Percentiles rank a stretch among this genome's conserved stretches.
phyloP scores from a whole-genome alignment of 2,888 invertebrate species.

The Drosophila ezoana region DNA sequence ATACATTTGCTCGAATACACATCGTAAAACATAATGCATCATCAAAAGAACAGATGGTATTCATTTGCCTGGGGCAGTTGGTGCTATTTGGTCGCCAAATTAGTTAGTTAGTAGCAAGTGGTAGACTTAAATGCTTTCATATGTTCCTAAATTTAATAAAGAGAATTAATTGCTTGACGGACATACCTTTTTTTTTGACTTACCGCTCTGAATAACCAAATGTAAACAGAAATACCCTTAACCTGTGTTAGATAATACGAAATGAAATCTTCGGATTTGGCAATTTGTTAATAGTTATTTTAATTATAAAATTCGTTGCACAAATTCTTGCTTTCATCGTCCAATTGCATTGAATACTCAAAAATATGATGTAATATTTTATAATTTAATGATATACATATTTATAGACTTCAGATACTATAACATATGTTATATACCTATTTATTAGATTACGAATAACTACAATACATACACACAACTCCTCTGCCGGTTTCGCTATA shows the following conservation, averaged over 20 bases:
- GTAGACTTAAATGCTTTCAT: too few species aligned
- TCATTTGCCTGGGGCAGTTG: too few species aligned
- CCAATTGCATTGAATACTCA: conserved; percentile 13
- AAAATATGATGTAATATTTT: conserved; percentile 26
- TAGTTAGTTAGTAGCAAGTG: too few species aligned
- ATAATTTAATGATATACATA: conserved; percentile 72
- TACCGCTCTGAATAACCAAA: too few species aligned
- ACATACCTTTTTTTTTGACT: too few species aligned
- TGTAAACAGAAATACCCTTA: background rate
- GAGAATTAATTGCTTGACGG: too few species aligned
- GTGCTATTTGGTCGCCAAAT: too few species aligned
- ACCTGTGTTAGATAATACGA: background rate
- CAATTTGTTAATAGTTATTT: background rate
- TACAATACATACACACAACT: conserved; percentile 56
- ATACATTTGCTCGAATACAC: too few species aligned
- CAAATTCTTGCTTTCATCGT: background rate
- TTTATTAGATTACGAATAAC: conserved; percentile 51
- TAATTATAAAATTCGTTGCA: conserved; percentile 14
- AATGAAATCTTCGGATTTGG: background rate
- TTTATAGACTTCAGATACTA: conserved; percentile 63
- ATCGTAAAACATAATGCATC: too few species aligned
- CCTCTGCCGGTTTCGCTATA: conserved; percentile 25
- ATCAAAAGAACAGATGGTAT: too few species aligned
- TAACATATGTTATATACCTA: conserved; percentile 53
- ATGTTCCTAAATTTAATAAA: too few species aligned